Conservation (phyloP, 35 echinoderm and acorn worm genomes). For the Lytechinus variegatus region DNA sequence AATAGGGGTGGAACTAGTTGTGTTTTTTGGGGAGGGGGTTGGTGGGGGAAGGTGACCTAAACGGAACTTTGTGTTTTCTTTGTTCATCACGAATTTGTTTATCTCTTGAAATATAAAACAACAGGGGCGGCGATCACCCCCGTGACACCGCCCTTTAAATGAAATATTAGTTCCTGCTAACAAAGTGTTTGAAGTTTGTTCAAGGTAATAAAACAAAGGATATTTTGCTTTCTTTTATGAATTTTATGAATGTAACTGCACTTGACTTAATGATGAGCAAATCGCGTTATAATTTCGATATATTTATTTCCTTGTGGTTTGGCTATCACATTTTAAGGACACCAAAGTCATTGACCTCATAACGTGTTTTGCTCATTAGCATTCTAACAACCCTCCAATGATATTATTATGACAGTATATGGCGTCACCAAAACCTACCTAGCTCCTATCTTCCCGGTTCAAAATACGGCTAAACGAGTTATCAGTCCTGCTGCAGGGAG, state of each 20-base stretch:
- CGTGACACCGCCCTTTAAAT: too few species aligned
- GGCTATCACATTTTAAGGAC: background rate
- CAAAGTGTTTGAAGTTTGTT: too few species aligned
- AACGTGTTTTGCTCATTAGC: slow-evolving; percentile 11
- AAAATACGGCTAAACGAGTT: background rate
- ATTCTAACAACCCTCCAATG: background rate
- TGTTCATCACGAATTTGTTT: too few species aligned
- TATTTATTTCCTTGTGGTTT: background rate
- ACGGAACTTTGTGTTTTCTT: too few species aligned
- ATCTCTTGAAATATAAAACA: too few species aligned
- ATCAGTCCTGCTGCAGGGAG: background rate
- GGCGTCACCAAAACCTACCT: background rate
- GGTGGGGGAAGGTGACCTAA: too few species aligned
- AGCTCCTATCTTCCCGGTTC: background rate
- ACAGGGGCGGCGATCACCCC: too few species aligned
- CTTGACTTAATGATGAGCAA: background rate
- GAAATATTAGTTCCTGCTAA: too few species aligned
- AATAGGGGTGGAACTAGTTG: too few species aligned
- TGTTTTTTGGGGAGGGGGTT: too few species aligned
- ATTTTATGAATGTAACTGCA: background rate
- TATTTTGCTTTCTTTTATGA: background rate
- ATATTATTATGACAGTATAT: background rate
- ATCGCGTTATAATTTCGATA: background rate
- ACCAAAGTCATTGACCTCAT: background rate
- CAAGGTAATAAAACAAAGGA: background rate